phyloP scores from a whole-genome alignment of 1,140 invertebrate species.

The Apolygus lucorum region DNA sequence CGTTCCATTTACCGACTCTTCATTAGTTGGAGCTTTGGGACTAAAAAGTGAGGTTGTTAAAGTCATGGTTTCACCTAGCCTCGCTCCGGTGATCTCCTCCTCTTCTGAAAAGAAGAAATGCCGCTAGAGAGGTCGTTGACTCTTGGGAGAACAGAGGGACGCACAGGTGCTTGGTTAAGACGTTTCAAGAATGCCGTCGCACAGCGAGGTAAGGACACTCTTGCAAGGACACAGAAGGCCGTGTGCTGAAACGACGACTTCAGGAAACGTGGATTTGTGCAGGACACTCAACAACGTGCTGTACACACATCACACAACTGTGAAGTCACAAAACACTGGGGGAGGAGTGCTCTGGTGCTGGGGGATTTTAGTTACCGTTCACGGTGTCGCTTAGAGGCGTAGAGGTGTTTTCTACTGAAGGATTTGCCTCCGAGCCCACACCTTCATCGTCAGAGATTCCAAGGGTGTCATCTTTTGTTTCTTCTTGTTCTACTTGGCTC shows the following conservation, averaged over 20 bases:
- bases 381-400: constrained; percentile 12
- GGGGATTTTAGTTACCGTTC: constrained; percentile 12
- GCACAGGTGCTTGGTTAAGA: constrained; percentile 8
- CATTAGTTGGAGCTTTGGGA: neutral
- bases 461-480: neutral
- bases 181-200: constrained; percentile 14
- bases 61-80: constrained; percentile 13
- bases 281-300: neutral
- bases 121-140: neutral
- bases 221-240: constrained; percentile 10
- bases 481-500: neutral
- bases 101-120: constrained; percentile 26
- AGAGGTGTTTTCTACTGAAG: constrained; percentile 18
- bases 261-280: neutral
- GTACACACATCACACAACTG: neutral
- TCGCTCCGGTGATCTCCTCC: constrained; percentile 29
- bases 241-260: constrained; percentile 11
- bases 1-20: neutral
- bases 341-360: constrained; percentile 7
- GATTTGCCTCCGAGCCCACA: constrained; percentile 19
- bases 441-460: constrained; percentile 31
- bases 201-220: constrained; percentile 8
- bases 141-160: constrained; percentile 12
- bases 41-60: neutral
- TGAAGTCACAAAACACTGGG: constrained; percentile 5